Base-by-base conservation (phyloP, 2,113 vertebrate species). In the Pluvialis apricaria region DNA sequence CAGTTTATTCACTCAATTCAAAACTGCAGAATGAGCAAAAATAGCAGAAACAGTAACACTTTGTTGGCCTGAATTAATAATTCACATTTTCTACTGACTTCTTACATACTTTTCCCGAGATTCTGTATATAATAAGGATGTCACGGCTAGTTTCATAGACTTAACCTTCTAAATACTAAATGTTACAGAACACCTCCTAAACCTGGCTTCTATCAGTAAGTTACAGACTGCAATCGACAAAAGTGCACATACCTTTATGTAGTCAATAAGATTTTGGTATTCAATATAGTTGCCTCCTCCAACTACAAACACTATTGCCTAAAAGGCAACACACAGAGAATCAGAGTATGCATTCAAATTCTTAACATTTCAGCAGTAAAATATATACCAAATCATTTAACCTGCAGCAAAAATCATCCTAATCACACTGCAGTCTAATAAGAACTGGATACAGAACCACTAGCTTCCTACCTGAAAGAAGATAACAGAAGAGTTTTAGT, bases 231-330 rank as follows among this genome's bases (percentile, higher is more conserved):
- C 55, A 79, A 36, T 29, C 0, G 2, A 49, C 36, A 85, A 61
- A 94, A 78, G 10, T 20, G 34, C 94, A 96, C 90, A 15, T 98
- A 99, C 99, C 99, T 99, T 99, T 91, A 99, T 93, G 94, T 99
- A 99, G 98, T 99, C 99, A 85, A 99, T 98, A 93, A 99, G 98
- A 97, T 99, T 99, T 97, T 99, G 99, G 96, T 99, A 99, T 94
- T 99, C 99, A 70, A 99, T 99, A 93, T 99, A 99, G 98, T 99
- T 99, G 93, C 99, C 99, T 86, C 99, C 99, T 97, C 99, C 99
- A 11, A 99, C 99, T 66, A 99, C 98, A 89, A 99, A 99, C 69
- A 99, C 99, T 68, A 99, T 99, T 11, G 99, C 99, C 99, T 99
- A 90, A 85, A 97, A 96, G 58, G 17, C 34, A 98, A 96, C 82